Percentiles rank a stretch among this genome's conserved stretches.
These are phyloP conservation scores for Ptychobarbus kaznakovi DNA, from an alignment of 2,797 vertebrate genomes.

Conservation along the genomic window DNA sequence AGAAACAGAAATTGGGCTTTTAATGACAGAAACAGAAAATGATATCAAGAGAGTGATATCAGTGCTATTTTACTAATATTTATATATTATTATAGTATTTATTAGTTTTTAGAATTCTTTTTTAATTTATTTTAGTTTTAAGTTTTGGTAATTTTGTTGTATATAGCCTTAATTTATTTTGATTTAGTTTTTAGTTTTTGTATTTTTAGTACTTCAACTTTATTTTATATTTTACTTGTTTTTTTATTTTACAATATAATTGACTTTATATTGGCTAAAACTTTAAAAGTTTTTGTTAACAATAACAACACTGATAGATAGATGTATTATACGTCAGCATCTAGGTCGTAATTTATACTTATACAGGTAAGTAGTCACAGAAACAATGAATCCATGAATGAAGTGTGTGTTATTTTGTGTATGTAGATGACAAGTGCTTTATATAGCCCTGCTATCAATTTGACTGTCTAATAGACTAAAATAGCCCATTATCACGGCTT, in stretches of 20 bases:
- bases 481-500: constrained; percentile 64
- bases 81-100: background rate
- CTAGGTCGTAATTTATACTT: background rate
- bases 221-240: background rate
- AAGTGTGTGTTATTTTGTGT: constrained; percentile 32
- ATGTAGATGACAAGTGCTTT: background rate
- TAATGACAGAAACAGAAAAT: background rate
- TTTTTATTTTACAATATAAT: background rate
- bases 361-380: background rate
- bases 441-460: constrained; percentile 31
- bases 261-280: background rate
- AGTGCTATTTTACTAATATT: background rate
- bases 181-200: background rate
- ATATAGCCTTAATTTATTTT: background rate
- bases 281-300: background rate
- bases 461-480: constrained; percentile 69
- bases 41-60: background rate
- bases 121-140: background rate
- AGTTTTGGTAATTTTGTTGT: background rate
- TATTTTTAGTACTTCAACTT: background rate
- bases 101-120: background rate
- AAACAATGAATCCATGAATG: background rate
- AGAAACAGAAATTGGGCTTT: background rate
- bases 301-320: background rate
- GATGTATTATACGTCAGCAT: background rate